A percentile compares a stretch with the other conserved stretches of the same genome.
Evolutionary conservation across 2,797 vertebrate species (phyloP).

Genomic region (Pachyuromys duprasi): DNA sequence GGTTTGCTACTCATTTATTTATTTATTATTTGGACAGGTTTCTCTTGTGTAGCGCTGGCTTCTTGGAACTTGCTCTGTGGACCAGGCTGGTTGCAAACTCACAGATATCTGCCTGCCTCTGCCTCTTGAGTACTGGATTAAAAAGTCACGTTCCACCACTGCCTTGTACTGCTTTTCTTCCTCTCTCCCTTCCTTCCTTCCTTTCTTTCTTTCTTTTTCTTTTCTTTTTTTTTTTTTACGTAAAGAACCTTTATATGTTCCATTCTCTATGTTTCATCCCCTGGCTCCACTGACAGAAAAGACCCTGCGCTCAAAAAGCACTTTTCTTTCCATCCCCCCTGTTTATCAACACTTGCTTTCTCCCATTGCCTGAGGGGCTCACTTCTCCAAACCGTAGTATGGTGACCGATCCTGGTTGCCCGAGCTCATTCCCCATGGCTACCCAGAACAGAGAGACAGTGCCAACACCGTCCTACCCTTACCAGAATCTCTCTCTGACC

Average conservation of each 20-base stretch:
- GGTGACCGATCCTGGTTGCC: not conserved
- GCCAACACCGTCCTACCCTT: not conserved
- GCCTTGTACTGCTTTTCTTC: not conserved
- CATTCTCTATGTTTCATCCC: not conserved
- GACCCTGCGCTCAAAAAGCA: not conserved
- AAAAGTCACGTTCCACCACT: fast-evolving
- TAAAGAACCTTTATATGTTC: not conserved
- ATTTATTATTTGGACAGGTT: not conserved
- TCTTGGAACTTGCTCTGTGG: not conserved
- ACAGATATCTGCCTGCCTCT: not conserved
- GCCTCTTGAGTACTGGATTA: not conserved
- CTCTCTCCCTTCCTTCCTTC: not conserved
- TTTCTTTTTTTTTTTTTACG: no score
- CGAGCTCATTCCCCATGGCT: not conserved
- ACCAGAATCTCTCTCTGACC: not conserved
- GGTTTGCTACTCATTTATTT: not conserved
- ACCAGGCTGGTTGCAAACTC: not conserved
- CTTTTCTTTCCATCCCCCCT: slow-evolving; percentile 28
- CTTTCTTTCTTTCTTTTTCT: not conserved
- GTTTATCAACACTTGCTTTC: not conserved
- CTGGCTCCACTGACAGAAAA: slow-evolving; percentile 42
- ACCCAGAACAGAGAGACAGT: not conserved
- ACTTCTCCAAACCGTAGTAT: not conserved
- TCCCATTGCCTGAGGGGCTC: not conserved
- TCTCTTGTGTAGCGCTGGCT: not conserved